Conservation (phyloP, 2,888 invertebrate species). For the Helicoverpa assulta region DNA sequence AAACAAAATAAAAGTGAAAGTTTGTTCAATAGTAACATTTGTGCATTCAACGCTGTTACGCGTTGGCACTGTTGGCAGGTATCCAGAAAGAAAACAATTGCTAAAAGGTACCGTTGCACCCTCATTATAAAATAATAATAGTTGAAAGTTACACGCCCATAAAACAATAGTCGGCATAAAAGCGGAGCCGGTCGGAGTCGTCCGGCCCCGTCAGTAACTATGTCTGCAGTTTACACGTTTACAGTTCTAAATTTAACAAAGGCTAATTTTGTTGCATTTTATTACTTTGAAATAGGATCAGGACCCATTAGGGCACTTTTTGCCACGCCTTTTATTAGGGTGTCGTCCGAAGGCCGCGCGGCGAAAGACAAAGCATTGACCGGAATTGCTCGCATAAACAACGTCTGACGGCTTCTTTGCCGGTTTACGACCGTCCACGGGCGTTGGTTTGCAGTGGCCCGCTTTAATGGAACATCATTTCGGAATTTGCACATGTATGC, state of each 20-base stretch:
- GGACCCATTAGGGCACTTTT: slow-evolving; percentile 87
- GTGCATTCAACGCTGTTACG: slow-evolving; percentile 18
- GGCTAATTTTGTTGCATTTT: slow-evolving; percentile 90
- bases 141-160: slow-evolving; percentile 75
- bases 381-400: slow-evolving; percentile 88
- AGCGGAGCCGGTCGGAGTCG: slow-evolving; percentile 69
- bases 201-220: slow-evolving; percentile 72
- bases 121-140: slow-evolving; percentile 63
- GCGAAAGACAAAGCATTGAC: slow-evolving; percentile 87
- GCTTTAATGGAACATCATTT: slow-evolving; percentile 50
- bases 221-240: slow-evolving; percentile 78
- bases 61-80: slow-evolving; percentile 40
- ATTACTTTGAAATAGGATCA: slow-evolving; percentile 88
- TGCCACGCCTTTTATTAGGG: slow-evolving; percentile 90
- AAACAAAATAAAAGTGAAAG: slow-evolving; percentile 38
- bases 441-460: slow-evolving; percentile 52
- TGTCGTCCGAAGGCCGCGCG: slow-evolving; percentile 88
- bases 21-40: slow-evolving; percentile 25
- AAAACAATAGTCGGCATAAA: slow-evolving; percentile 78
- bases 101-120: slow-evolving; percentile 43
- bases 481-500: slow-evolving; percentile 42
- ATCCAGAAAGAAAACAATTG: slow-evolving; percentile 42
- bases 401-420: slow-evolving; percentile 87
- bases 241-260: slow-evolving; percentile 84
- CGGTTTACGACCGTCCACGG: slow-evolving; percentile 76